Conservation (phyloP, 2,888 invertebrate species). For the Gryllus longicercus region DNA sequence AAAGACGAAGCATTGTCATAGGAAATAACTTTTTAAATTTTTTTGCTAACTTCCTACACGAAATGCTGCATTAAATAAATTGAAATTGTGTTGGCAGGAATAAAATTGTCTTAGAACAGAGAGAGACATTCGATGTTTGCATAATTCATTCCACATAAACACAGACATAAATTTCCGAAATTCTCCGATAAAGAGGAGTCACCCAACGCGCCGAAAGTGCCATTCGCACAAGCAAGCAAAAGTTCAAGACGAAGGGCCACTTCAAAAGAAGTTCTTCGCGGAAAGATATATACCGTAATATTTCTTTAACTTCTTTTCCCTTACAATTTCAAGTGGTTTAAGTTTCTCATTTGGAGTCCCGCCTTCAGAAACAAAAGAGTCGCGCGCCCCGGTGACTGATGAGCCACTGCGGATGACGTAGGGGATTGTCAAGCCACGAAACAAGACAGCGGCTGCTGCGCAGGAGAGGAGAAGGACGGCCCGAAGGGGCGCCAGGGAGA, state of each 20-base stretch:
- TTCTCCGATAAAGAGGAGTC: not conserved
- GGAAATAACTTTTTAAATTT: too few relatives aligned
- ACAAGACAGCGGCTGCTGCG: not conserved
- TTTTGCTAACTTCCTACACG: too few relatives aligned
- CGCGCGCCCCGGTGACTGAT: not conserved
- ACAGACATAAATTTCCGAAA: not conserved
- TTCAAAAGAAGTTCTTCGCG: not conserved
- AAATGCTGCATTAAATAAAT: too few relatives aligned
- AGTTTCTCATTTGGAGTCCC: slow-evolving; percentile 1
- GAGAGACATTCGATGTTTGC: not conserved
- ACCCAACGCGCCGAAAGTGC: not conserved
- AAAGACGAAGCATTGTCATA: too few relatives aligned
- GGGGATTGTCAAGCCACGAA: not conserved
- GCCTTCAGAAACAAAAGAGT: slow-evolving; percentile 17
- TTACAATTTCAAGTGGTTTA: slow-evolving; percentile 11
- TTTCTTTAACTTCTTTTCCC: slow-evolving; percentile 17
- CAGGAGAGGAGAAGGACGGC: too few relatives aligned
- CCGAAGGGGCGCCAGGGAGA: too few relatives aligned
- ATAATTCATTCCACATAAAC: not conserved
- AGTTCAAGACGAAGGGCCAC: not conserved
- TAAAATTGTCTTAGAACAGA: too few relatives aligned
- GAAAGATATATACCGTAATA: slow-evolving; percentile 17
- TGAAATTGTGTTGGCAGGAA: too few relatives aligned
- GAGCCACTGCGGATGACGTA: not conserved
- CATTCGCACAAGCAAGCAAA: not conserved